phyloP scores from a whole-genome alignment of 2,797 vertebrate genomes.

The Cottoperca gobio region DNA sequence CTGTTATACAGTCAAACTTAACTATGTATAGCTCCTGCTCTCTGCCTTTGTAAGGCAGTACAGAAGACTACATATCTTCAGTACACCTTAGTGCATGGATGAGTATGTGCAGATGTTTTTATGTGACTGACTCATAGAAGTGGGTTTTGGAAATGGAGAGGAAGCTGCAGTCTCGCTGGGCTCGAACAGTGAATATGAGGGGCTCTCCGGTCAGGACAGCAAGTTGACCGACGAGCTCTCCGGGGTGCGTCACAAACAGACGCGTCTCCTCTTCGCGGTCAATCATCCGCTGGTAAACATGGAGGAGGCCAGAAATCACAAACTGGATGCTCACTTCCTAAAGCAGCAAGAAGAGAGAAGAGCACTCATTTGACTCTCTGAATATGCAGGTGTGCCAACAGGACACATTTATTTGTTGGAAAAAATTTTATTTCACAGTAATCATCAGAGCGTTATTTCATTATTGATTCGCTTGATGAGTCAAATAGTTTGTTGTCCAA shows the following conservation, averaged over 20 bases:
- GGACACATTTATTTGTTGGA: neutral
- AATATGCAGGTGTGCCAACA: neutral
- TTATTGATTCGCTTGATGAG: neutral
- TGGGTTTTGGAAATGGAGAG: slow-evolving; percentile 93
- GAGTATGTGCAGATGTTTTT: neutral
- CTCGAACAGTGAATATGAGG: slow-evolving; percentile 94
- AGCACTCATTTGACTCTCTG: neutral
- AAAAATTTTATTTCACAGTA: neutral
- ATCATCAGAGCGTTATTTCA: neutral
- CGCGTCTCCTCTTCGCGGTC: slow-evolving; percentile 93
- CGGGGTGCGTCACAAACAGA: slow-evolving; percentile 92
- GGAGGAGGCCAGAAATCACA: slow-evolving; percentile 93
- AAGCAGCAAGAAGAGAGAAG: slow-evolving; percentile 1
- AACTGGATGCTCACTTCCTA: slow-evolving; percentile 95
- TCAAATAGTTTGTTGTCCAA: neutral
- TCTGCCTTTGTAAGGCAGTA: neutral
- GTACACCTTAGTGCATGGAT: neutral
- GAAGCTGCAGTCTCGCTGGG: slow-evolving; percentile 93
- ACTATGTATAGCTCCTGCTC: neutral
- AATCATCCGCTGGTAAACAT: slow-evolving; percentile 94
- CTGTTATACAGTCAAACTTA: neutral
- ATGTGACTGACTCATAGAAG: slow-evolving; percentile 91
- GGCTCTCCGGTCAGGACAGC: slow-evolving; percentile 96
- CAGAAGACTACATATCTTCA: neutral
- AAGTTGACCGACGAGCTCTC: slow-evolving; percentile 94